Conservation (phyloP, 2,797 vertebrate genomes). For the Sciurus carolinensis region DNA sequence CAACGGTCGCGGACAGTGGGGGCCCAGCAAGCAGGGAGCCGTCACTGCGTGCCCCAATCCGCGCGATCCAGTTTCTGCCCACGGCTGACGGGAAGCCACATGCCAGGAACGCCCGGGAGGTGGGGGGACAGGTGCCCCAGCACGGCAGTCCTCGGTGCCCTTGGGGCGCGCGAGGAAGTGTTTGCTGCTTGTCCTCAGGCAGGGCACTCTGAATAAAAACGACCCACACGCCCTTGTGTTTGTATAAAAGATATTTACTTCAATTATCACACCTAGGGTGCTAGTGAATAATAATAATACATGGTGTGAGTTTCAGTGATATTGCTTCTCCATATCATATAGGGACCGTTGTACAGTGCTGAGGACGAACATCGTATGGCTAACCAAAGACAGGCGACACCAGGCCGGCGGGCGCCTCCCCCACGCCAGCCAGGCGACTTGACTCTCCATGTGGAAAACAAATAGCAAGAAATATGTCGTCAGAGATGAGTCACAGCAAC, state of each 20-base stretch:
- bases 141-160: not conserved
- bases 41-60: too few species aligned
- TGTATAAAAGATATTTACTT: conserved; percentile 99
- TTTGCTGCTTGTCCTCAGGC: conserved; percentile 88
- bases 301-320: conserved; percentile 99
- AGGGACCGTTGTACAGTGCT: conserved; percentile 99
- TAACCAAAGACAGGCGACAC: conserved; percentile 92
- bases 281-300: conserved; percentile 99
- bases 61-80: not conserved
- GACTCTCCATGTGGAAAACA: conserved; percentile 89
- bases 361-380: conserved; percentile 98
- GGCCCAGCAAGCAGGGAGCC: not conserved
- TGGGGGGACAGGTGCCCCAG: not conserved
- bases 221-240: conserved; percentile 94
- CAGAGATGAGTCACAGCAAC: conserved; percentile 92
- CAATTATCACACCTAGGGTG: conserved; percentile 99
- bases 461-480: conserved; percentile 91
- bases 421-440: conserved; percentile 91
- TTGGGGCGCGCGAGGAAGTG: conserved; percentile 82
- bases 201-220: conserved; percentile 89
- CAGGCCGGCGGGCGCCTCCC: conserved; percentile 89
- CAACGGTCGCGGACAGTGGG: not conserved
- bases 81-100: not conserved
- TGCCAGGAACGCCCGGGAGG: not conserved
- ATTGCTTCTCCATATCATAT: conserved; percentile 99